A percentile compares a stretch with the other conserved stretches of the same genome.
phyloP scores from a whole-genome alignment of 2,797 vertebrate species.

The Gobio occitaniae region DNA sequence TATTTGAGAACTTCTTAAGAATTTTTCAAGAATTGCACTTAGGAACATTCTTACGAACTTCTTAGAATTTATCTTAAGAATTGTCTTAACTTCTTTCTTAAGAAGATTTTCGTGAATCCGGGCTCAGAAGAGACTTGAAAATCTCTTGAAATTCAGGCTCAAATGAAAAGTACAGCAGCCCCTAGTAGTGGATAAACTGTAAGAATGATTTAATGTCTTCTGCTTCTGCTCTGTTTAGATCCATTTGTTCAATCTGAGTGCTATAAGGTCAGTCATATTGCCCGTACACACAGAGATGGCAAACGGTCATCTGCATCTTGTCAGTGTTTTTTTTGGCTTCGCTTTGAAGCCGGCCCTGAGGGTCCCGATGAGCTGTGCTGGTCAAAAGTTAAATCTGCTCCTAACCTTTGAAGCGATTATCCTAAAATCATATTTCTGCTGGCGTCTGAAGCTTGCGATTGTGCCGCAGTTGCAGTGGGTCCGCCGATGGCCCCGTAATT shows the following conservation, averaged over 20 bases:
- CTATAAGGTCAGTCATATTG: conserved; percentile 5
- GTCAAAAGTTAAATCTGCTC: conserved; percentile 25
- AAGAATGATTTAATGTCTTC: background rate
- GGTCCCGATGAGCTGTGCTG: background rate
- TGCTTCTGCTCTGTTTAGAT: background rate
- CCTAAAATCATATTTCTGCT: conserved; percentile 26
- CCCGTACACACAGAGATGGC: background rate
- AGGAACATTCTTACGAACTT: no score
- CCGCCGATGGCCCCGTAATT: background rate
- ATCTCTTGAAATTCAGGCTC: background rate
- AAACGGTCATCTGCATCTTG: background rate
- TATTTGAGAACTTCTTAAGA: no score
- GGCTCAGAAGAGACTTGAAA: background rate
- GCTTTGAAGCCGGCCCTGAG: background rate
- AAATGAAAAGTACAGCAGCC: background rate
- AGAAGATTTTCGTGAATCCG: no score
- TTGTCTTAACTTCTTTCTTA: no score
- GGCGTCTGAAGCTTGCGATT: background rate
- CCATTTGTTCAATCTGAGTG: background rate
- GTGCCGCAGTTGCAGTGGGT: background rate
- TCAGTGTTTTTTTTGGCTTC: background rate
- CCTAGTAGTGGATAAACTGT: background rate
- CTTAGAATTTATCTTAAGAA: no score
- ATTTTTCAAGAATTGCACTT: no score
- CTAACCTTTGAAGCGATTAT: conserved; percentile 18